A percentile compares a stretch with the other conserved stretches of the same genome.
phyloP scores from a whole-genome alignment of 2,888 invertebrate genomes.

The Oscheius sp. region DNA sequence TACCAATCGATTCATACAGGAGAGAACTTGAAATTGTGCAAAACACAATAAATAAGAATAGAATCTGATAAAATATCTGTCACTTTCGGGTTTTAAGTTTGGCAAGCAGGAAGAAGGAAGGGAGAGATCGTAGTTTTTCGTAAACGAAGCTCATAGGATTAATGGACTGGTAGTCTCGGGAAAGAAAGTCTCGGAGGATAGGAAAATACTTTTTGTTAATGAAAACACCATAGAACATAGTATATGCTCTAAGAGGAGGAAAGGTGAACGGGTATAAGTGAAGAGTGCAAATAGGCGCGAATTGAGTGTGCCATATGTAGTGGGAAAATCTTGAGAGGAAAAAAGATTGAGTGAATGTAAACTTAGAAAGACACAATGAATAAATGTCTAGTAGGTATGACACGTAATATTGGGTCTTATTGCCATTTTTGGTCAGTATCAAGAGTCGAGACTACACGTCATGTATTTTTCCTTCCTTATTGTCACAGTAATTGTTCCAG shows the following conservation, averaged over 20 bases:
- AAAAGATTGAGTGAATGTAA: background rate
- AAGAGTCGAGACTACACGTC: conserved; percentile 58
- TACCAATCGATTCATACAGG: conserved; percentile 32
- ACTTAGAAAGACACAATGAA: conserved; percentile 22
- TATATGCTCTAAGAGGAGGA: conserved; percentile 33
- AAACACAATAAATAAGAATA: conserved; percentile 22
- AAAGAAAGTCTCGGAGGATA: conserved; percentile 21
- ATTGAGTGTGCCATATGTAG: conserved; percentile 26
- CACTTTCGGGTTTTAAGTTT: background rate
- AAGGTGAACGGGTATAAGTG: conserved; percentile 24
- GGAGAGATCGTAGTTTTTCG: background rate
- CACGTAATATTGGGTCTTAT: conserved; percentile 31
- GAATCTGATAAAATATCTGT: conserved; percentile 33
- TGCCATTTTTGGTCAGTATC: conserved; percentile 23
- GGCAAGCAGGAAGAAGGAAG: background rate
- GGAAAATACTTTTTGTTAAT: too few species aligned
- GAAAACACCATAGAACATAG: conserved; percentile 23
- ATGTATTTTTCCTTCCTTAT: conserved; percentile 73
- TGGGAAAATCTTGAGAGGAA: background rate
- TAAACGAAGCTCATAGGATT: conserved; percentile 26
- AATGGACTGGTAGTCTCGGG: conserved; percentile 17
- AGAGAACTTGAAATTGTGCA: background rate
- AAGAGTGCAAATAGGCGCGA: conserved; percentile 26
- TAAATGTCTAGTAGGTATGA: conserved; percentile 29
- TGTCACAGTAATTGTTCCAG: conserved; percentile 73